These are phyloP conservation scores for Podiceps cristatus DNA, from an alignment of 2,113 vertebrate species.

Conservation along the genomic window DNA sequence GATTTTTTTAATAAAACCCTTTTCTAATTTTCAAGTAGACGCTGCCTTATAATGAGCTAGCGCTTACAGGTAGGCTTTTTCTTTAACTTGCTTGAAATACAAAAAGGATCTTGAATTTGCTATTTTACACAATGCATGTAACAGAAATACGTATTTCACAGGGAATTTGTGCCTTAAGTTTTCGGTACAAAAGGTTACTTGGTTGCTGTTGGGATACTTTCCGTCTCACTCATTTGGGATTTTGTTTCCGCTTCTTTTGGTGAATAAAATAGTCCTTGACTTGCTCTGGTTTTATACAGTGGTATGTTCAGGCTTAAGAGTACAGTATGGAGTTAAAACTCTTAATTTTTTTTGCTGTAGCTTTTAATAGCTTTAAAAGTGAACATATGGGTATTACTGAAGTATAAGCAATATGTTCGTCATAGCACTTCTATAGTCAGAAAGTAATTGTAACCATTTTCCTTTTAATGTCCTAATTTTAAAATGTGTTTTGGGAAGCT, in stretches of 20 bases:
- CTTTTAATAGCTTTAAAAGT: neutral
- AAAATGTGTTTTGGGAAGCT: slow-evolving; percentile 44
- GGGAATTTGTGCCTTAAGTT: neutral
- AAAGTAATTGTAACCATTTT: neutral
- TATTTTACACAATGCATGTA: accelerated
- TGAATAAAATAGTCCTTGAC: neutral
- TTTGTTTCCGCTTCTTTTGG: neutral
- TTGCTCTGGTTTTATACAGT: neutral
- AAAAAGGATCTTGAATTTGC: neutral
- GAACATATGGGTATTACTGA: neutral
- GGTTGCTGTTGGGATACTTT: neutral
- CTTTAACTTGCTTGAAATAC: neutral
- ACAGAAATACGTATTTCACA: neutral
- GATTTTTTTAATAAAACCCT: neutral
- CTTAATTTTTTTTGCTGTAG: neutral
- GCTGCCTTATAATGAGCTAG: neutral
- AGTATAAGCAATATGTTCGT: neutral
- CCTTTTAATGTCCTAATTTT: neutral
- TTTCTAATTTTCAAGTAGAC: neutral
- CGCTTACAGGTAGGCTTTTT: neutral
- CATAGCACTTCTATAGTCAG: neutral
- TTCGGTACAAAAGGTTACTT: neutral
- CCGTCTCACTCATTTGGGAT: neutral
- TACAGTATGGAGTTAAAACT: neutral
- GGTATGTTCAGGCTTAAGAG: neutral